phyloP scores from a whole-genome alignment of 1,140 invertebrate genomes.

The Drosophila jambulina region DNA sequence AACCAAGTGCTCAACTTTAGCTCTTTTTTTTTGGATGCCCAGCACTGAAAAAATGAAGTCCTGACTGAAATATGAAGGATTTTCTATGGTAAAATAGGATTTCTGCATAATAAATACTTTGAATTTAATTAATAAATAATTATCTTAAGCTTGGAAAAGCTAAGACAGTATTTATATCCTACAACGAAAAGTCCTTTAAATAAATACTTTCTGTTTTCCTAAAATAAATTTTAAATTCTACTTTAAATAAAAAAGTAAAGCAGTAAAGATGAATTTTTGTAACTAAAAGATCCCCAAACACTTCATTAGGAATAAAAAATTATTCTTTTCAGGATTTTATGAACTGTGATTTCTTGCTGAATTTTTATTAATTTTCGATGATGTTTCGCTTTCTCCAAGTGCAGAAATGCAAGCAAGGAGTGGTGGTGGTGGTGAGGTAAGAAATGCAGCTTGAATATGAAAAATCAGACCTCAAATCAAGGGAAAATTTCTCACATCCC shows the following conservation, averaged over 20 bases:
- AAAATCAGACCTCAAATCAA: conserved; percentile 63
- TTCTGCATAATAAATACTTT: background rate
- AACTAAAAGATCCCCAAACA: no score
- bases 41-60: conserved; percentile 2
- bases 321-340: background rate
- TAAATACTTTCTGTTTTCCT: no score
- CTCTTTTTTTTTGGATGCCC: conserved; percentile 22
- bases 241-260: no score
- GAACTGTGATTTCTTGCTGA: no score
- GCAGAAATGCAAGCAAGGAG: background rate
- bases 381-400: background rate
- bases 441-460: conserved; percentile 41
- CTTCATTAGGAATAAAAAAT: no score
- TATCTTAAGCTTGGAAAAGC: no score
- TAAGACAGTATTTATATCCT: no score
- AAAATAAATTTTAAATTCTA: no score
- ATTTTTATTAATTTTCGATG: background rate
- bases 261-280: no score
- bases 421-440: conserved; percentile 13
- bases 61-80: background rate
- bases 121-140: background rate
- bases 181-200: no score
- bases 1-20: conserved; percentile 20
- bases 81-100: background rate
- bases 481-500: conserved; percentile 59